These are phyloP conservation scores for Tortrix viridana DNA, from an alignment of 2,888 invertebrate species.

Conservation along the genomic window DNA sequence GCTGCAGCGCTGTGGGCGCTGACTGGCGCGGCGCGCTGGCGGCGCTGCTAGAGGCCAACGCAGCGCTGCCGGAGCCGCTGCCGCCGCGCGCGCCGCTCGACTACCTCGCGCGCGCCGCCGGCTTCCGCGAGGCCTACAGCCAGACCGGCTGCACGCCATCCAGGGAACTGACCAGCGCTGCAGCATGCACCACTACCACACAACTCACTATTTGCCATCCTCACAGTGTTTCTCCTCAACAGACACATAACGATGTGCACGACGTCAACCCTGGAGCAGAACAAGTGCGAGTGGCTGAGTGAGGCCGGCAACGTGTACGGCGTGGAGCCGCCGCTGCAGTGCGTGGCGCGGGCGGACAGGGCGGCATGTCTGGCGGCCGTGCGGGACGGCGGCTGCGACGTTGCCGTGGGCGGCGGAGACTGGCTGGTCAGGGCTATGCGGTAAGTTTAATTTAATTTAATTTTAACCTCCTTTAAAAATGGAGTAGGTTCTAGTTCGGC, in stretches of 20 bases:
- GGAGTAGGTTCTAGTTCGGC: too few relatives aligned
- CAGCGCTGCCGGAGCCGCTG: conserved; percentile 78
- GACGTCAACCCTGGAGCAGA: conserved; percentile 86
- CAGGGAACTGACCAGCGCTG: conserved; percentile 60
- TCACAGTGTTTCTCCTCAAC: conserved; percentile 42
- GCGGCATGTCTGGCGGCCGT: conserved; percentile 89
- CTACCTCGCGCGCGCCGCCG: conserved; percentile 86
- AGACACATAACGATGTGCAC: conserved; percentile 87
- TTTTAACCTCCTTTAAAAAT: too few relatives aligned
- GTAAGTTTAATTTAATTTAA: too few relatives aligned
- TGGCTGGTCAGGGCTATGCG: conserved; percentile 87
- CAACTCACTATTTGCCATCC: too few relatives aligned
- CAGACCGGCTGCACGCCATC: conserved; percentile 88
- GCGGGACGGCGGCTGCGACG: conserved; percentile 86
- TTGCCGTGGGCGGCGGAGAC: conserved; percentile 89
- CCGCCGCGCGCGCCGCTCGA: conserved; percentile 86
- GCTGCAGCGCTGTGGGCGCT: conserved; percentile 45
- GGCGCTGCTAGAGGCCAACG: conserved; percentile 85
- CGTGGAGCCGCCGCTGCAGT: conserved; percentile 91
- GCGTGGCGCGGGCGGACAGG: conserved; percentile 84
- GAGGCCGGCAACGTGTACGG: conserved; percentile 90
- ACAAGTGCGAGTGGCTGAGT: conserved; percentile 91
- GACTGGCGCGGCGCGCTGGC: conserved; percentile 84
- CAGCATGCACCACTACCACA: too few relatives aligned
- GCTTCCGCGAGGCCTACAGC: conserved; percentile 87